These are phyloP conservation scores for Corythoichthys haematopterus DNA, from an alignment of 2,113 vertebrate species.

Conservation along the genomic window DNA sequence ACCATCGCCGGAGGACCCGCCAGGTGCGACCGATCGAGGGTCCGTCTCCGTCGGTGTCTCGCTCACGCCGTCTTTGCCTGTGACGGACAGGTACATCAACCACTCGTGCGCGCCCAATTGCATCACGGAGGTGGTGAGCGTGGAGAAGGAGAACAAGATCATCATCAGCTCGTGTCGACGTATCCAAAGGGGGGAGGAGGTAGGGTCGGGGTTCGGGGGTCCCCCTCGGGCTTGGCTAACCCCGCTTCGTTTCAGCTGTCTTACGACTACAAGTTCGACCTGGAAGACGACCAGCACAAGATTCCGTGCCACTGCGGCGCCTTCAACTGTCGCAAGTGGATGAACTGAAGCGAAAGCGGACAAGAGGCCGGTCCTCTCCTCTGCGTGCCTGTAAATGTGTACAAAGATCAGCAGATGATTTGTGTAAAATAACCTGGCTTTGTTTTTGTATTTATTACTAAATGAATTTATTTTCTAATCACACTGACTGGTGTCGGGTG, in stretches of 20 bases:
- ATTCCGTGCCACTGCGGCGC: constrained; percentile 98
- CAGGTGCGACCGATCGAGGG: constrained; percentile 57
- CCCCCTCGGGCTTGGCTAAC: no score
- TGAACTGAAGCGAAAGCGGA: constrained; percentile 81
- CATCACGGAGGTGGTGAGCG: constrained; percentile 91
- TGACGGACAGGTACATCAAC: constrained; percentile 87
- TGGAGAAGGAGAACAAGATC: constrained; percentile 95
- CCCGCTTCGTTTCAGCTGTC: constrained; percentile 76
- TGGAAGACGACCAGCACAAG: constrained; percentile 98
- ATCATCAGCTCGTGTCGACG: constrained; percentile 95
- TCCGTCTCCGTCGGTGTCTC: constrained; percentile 17
- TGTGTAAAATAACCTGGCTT: constrained; percentile 88
- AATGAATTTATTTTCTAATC: constrained; percentile 97
- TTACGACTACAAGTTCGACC: constrained; percentile 99
- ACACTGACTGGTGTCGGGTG: constrained; percentile 63
- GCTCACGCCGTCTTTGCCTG: not conserved
- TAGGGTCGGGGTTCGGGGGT: constrained; percentile 35
- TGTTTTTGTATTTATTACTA: constrained; percentile 98
- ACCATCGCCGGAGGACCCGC: constrained; percentile 95
- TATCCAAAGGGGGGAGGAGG: constrained; percentile 98
- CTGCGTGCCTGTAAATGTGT: constrained; percentile 54
- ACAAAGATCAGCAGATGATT: constrained; percentile 70
- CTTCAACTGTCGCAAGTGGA: constrained; percentile 98
- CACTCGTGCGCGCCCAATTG: constrained; percentile 96
- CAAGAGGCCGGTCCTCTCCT: constrained; percentile 89